A percentile compares a stretch with the other conserved stretches of the same genome.
These are phyloP conservation scores for Drosophila obscura DNA, from an alignment of 1,140 invertebrate species.

Conservation along the genomic window DNA sequence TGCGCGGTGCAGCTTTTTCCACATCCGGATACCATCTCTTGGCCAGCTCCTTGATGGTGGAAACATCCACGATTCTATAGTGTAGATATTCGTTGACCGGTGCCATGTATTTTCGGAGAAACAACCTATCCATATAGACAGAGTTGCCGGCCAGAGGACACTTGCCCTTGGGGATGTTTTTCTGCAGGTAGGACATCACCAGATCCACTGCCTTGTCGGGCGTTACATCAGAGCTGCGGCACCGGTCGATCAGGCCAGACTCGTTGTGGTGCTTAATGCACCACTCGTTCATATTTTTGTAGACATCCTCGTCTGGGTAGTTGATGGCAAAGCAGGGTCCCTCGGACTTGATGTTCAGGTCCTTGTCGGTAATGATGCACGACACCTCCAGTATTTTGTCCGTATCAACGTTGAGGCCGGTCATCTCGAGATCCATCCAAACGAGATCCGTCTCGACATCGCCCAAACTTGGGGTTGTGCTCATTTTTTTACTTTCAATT, in stretches of 20 bases:
- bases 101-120: slow-evolving; percentile 91
- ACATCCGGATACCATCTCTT: slow-evolving; percentile 90
- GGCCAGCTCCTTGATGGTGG: slow-evolving; percentile 93
- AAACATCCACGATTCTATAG: slow-evolving; percentile 97
- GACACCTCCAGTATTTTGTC: slow-evolving; percentile 95
- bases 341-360: slow-evolving; percentile 92
- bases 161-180: slow-evolving; percentile 87
- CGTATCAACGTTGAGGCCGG: slow-evolving; percentile 89
- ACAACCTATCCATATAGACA: slow-evolving; percentile 93
- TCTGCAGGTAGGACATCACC: slow-evolving; percentile 89
- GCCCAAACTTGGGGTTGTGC: slow-evolving; percentile 1
- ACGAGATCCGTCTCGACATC: slow-evolving; percentile 70
- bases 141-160: slow-evolving; percentile 95
- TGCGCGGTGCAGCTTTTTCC: slow-evolving; percentile 86
- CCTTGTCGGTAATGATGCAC: slow-evolving; percentile 92
- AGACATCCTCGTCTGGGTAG: slow-evolving; percentile 87
- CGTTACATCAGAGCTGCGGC: slow-evolving; percentile 88
- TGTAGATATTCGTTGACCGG: slow-evolving; percentile 91
- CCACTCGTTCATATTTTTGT: slow-evolving; percentile 93
- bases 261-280: slow-evolving; percentile 89
- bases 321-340: slow-evolving; percentile 92
- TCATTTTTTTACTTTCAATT: slow-evolving; percentile 26
- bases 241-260: slow-evolving; percentile 91
- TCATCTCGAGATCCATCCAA: slow-evolving; percentile 90
- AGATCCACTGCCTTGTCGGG: slow-evolving; percentile 88